phyloP scores from a whole-genome alignment of 2,888 invertebrate genomes.

The Spilosoma lubricipeda region DNA sequence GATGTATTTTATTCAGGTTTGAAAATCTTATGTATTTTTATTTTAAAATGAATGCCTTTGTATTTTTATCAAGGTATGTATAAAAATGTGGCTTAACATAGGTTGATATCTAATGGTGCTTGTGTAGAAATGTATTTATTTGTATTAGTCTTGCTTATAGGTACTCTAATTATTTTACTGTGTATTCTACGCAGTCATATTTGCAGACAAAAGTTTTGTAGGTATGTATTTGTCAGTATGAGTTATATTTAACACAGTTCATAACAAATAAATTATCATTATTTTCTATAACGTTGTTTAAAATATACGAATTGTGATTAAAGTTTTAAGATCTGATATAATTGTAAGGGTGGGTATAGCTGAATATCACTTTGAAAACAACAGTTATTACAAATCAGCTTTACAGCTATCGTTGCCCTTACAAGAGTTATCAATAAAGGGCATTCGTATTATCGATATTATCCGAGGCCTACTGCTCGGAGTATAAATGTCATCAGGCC shows the following conservation, averaged over 20 bases:
- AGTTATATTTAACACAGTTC: neutral
- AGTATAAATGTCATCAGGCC: slow-evolving; percentile 56
- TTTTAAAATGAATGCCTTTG: neutral
- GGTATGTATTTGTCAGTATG: neutral
- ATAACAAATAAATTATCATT: neutral
- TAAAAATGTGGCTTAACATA: neutral
- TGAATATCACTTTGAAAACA: neutral
- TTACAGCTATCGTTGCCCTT: neutral
- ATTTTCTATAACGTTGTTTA: neutral
- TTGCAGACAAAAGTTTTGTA: neutral
- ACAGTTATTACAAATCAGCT: neutral
- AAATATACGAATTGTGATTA: neutral
- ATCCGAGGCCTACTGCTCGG: neutral
- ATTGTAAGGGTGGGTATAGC: neutral
- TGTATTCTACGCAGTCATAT: neutral
- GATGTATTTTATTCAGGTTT: neutral
- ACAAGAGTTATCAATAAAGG: neutral
- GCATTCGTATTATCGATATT: neutral
- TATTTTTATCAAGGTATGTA: neutral
- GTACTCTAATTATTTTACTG: neutral
- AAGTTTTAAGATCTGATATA: neutral
- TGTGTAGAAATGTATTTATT: too few relatives aligned
- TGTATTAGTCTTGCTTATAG: neutral
- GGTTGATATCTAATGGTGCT: neutral
- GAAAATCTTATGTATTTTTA: neutral